Evolutionary conservation across 2,888 invertebrate genomes (phyloP), one percentile per base, ranked within the genome.

Genomic region (Protodeltote pygarga): DNA sequence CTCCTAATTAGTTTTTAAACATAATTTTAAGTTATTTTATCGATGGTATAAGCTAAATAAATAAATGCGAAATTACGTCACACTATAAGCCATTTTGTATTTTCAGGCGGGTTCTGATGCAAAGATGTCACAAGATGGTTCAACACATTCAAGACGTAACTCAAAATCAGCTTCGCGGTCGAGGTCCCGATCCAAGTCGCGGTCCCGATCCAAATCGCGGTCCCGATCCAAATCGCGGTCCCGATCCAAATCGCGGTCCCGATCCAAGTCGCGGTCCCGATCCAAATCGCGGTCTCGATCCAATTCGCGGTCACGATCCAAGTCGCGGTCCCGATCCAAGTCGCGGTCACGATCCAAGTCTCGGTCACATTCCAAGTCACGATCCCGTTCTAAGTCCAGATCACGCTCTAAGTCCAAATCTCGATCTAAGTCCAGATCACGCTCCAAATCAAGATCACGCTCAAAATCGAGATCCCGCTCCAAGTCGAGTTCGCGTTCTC

Each of bases 41-140:
- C 15, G 15, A 11, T 11, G 11, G 5, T 0, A 9, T 5, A 1
- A 14, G 10, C 5, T 20, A 10, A 2, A 19, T 10, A 1, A 9
- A 14, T 33, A n/a, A 21, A 9, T 6, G 2, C 28, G 9, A 16
- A 2, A 37, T 17, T 37, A 9, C 15, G 10, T 19, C 0, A 4
- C 1, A 8, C 8, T 19, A 10, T n/a, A 2, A 1, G 3, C 6
- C 27, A 2, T 33, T 10, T 32, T 23, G 3, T 34, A 38, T 33
- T 5, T 25, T 3, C 73, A 88, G 87, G 83, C 66, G 42, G 87
- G 78, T 17, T 88, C 87, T 0, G 78, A 74, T 2, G 75, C 85
- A 1, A 85, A 80, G 65, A 86, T 85, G 86, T 88, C 89, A 0
- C 80, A 75, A 32, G 83, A 81, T 11, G 84, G 87, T 1, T 85